Evolutionary conservation across 2,888 invertebrate species (phyloP), one percentile per base, ranked within the genome.

Genomic region (Diaprepes abbreviatus): DNA sequence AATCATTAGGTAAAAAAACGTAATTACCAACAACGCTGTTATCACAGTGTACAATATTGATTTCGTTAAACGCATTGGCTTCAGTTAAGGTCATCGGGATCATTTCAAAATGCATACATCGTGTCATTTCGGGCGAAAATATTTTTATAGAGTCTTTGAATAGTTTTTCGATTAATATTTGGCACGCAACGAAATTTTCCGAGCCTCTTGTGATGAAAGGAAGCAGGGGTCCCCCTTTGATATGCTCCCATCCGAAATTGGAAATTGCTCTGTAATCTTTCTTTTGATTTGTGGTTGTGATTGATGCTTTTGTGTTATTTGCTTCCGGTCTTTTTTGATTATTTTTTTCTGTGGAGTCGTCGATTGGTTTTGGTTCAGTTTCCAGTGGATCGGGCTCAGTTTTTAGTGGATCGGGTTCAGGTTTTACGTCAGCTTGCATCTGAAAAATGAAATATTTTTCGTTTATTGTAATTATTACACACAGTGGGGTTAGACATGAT

Each of bases 31-130:
- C 69, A 4, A 52, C 14, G 0, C 14, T 14, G 3, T 31, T 10
- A 17, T 74, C 62, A 16, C 65, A 68, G 24, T 74, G 74, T 0
- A n/a, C 1, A 6, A 21, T 33, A 40, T 71, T 73, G 19, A 74
- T 69, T 14, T 73, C 71, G 35, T 74, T 74, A 16, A 73, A 57
- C 2, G 58, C 28, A 3, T 9, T 3, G 1, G 66, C 71, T 48
- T 74, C 74, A 9, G 16, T 33, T 1, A 24, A 2, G 7, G 66
- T 69, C 66, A 69, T 66, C 28, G 31, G 6, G 1, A 10, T 1
- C 2, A n/a, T n/a, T 5, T 21, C 2, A 0, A 70, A 10, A 0
- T 21, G 12, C 14, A 45, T 14, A 31, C 70, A 72, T 0, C 1
- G 6, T 16, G 43, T 14, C 9, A 70, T 43, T 35, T 66, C 66